Base-by-base conservation (phyloP, 2,888 invertebrate species). In the Dicycla oo region DNA sequence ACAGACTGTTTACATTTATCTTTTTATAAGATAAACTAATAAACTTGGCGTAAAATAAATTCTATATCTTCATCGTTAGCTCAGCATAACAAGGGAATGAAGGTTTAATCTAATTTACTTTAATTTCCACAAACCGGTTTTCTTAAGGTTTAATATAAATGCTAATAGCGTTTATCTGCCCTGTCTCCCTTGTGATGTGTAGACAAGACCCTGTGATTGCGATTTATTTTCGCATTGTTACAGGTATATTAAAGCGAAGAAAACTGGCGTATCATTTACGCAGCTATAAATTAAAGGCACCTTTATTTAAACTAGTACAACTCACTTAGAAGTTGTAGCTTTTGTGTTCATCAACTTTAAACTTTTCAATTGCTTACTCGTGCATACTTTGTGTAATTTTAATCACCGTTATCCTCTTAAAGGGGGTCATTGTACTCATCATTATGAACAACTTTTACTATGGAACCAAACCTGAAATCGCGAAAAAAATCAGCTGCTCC, bases 81-180 rank as follows among this genome's bases (percentile, higher is more conserved):
- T 81, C 60, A 47, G 57, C 61, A 30, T 67, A 72, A n/a, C n/a
- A n/a, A 75, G 69, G 82, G 86, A 89, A 88, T 86, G 79, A 84
- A 82, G 84, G 68, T 87, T 78, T 92, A 90, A 92, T 89, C 82
- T 90, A 88, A 92, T 93, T 91, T 90, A 89, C 81, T 89, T 89
- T 90, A 91, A 92, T 91, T 90, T 90, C 83, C 85, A 83, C 87
- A 87, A 91, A 91, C 89, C 88, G 91, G 90, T 91, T 92, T 90
- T 91, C 91, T 91, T 90, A 92, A 90, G 90, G 91, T 92, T 92
- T 94, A 93, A 94, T 94, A 94, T 94, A 94, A 93, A 94, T 94
- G 94, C 93, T 91, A 94, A 94, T 94, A 81, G 87, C 82, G 73
- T 70, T 85, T 87, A 86, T 87, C 86, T 73, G 74, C 77, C 80